Percentiles rank a stretch among this genome's conserved stretches.
Conservation (phyloP, 2,797 vertebrate genomes). For the Avahi laniger region DNA sequence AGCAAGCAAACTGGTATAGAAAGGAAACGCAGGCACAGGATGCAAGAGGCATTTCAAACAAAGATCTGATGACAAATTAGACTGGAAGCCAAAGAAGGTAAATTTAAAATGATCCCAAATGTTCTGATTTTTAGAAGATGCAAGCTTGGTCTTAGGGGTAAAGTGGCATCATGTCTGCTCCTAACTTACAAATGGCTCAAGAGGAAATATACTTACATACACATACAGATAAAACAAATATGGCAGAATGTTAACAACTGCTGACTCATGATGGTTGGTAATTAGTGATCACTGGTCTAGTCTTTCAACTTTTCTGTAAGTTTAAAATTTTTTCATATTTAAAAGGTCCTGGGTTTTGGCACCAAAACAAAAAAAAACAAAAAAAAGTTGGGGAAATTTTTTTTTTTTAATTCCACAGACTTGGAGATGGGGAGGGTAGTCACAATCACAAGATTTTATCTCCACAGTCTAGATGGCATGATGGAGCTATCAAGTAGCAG, state of each 20-base stretch:
- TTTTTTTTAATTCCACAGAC: background rate
- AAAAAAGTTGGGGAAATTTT: background rate
- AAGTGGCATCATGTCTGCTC: fast-evolving
- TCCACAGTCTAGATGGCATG: background rate
- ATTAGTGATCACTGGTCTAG: background rate
- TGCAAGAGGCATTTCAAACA: background rate
- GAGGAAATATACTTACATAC: background rate
- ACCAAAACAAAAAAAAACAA: background rate
- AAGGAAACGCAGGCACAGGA: background rate
- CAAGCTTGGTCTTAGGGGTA: background rate
- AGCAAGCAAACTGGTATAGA: background rate
- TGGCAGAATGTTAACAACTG: background rate
- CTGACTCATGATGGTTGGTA: background rate
- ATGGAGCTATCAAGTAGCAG: background rate
- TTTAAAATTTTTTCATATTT: background rate
- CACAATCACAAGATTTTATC: background rate
- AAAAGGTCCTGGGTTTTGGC: background rate
- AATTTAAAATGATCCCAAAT: background rate
- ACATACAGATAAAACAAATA: background rate
- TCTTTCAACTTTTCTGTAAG: background rate
- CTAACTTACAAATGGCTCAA: background rate
- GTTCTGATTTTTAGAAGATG: background rate
- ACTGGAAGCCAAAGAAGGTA: background rate
- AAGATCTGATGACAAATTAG: background rate
- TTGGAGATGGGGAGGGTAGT: background rate